Evolutionary conservation across 2,113 vertebrate species (phyloP).

Genomic region (Telmatochromis sp.): DNA sequence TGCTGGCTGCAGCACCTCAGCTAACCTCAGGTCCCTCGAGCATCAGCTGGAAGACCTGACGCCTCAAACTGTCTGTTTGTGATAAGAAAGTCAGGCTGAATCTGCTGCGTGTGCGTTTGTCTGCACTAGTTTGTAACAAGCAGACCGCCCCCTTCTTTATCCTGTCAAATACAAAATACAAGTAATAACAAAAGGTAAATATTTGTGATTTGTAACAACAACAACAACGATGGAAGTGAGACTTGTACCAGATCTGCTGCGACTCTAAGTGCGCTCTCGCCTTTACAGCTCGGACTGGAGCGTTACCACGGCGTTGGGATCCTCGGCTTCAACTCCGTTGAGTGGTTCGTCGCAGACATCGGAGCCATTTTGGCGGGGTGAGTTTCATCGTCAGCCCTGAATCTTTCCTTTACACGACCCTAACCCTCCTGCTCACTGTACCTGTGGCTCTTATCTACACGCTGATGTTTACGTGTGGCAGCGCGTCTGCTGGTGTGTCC

Average conservation of each 20-base stretch:
- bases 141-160: background rate
- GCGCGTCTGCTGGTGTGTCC: fast-evolving
- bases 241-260: background rate
- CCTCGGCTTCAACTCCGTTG: slow-evolving; percentile 85
- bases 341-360: slow-evolving; percentile 88
- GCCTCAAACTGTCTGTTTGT: background rate
- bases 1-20: background rate
- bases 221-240: fast-evolving
- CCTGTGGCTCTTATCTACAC: fast-evolving
- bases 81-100: background rate
- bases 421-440: background rate
- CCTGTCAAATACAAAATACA: background rate
- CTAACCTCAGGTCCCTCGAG: background rate
- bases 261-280: background rate
- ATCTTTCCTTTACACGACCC: fast-evolving
- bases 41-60: background rate
- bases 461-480: background rate
- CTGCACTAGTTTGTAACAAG: background rate
- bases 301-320: slow-evolving; percentile 87
- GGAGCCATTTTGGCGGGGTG: slow-evolving; percentile 89
- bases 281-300: slow-evolving; percentile 83
- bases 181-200: background rate
- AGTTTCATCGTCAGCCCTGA: slow-evolving; percentile 9
- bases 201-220: background rate
- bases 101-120: background rate